Evolutionary conservation across 2,113 vertebrate species (phyloP).

Genomic region (Nerophis lumbriciformis): DNA sequence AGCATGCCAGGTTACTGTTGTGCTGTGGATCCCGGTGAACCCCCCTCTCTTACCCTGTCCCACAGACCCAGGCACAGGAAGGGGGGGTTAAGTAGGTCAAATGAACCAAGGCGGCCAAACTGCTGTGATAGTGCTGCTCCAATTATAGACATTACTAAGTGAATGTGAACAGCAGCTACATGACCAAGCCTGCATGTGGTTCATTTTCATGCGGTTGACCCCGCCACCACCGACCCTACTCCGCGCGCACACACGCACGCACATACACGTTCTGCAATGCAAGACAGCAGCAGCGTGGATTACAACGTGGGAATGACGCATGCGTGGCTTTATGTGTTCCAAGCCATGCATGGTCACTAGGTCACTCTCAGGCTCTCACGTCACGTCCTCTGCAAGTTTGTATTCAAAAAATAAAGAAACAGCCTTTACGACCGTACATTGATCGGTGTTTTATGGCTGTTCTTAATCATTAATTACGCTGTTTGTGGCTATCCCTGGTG

Average conservation of each 20-base stretch:
- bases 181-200: slow-evolving; percentile 2
- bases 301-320: slow-evolving; percentile 28
- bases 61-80: slow-evolving; percentile 36
- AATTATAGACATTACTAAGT: slow-evolving; percentile 20
- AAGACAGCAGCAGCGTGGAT: slow-evolving; percentile 37
- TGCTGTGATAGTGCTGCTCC: slow-evolving; percentile 23
- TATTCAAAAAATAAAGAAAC: not conserved
- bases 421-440: not conserved
- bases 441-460: not conserved
- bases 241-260: not conserved
- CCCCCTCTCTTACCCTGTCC: slow-evolving; percentile 17
- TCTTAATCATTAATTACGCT: not conserved
- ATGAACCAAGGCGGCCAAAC: slow-evolving; percentile 55
- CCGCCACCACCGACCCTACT: not conserved
- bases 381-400: slow-evolving; percentile 20
- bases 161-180: slow-evolving; percentile 28
- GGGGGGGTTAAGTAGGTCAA: slow-evolving; percentile 71
- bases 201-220: slow-evolving; percentile 3
- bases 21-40: slow-evolving; percentile 47
- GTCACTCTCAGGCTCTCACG: slow-evolving; percentile 43
- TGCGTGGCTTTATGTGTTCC: slow-evolving; percentile 27
- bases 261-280: not conserved
- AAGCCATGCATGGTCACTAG: slow-evolving; percentile 51
- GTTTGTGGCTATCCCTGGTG: not conserved
- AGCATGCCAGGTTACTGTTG: slow-evolving; percentile 34